Evolutionary conservation across 2,113 vertebrate species (phyloP).

Genomic region (Corythoichthys intestinalis): DNA sequence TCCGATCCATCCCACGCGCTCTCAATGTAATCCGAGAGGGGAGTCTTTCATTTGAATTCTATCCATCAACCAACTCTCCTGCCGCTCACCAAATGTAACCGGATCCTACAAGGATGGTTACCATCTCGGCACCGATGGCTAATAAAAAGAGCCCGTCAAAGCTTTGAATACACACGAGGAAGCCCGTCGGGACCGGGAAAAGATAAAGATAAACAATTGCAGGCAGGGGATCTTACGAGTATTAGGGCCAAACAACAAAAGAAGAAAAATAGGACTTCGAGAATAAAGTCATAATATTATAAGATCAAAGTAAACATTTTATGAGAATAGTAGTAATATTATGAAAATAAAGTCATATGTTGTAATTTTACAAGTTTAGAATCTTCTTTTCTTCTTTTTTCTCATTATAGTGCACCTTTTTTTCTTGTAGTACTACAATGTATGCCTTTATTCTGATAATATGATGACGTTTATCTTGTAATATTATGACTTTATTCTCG

Average conservation of each 20-base stretch:
- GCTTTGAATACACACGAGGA: conserved; percentile 8
- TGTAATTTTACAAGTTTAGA: too few species aligned
- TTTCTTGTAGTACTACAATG: too few species aligned
- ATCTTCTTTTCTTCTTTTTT: too few species aligned
- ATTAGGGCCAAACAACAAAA: too few species aligned
- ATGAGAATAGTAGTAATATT: background rate
- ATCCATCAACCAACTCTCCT: conserved; percentile 36
- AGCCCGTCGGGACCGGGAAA: conserved; percentile 2
- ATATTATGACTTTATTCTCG: too few species aligned
- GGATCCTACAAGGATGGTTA: conserved; percentile 28
- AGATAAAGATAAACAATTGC: conserved; percentile 38
- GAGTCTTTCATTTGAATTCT: conserved; percentile 39
- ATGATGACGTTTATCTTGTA: too few species aligned
- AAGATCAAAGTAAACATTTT: too few species aligned
- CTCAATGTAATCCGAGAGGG: conserved; percentile 13
- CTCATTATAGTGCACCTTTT: too few species aligned
- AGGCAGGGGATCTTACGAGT: background rate
- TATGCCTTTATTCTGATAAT: too few species aligned
- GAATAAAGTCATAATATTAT: too few species aligned
- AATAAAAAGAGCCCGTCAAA: conserved; percentile 52
- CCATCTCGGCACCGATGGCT: conserved; percentile 41
- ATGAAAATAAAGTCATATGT: background rate
- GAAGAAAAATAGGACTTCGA: too few species aligned
- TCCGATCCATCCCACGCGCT: conserved; percentile 4
- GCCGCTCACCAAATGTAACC: conserved; percentile 14